Base-by-base conservation (phyloP, 1,140 invertebrate species). In the Neelides sp. region DNA sequence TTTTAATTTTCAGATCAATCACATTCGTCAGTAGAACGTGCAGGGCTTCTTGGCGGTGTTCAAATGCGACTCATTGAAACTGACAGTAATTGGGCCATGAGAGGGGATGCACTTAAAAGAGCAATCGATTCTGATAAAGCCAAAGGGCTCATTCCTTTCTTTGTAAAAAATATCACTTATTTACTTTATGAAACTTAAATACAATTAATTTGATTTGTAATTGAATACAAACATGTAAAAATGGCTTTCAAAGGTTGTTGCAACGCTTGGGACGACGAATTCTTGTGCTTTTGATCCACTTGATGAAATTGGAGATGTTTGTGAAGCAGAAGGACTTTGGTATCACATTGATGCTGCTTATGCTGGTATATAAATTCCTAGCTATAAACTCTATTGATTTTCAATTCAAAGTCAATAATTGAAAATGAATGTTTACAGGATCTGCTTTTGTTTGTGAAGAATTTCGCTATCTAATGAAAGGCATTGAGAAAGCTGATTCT, bases 301-400 rank as follows among this genome's bases (percentile, higher is more conserved):
- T 7, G 78, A 83, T n/a, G 88, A 93, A 70, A 72, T 95, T 4
- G 89, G 88, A 1, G 75, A 79, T 2, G 78, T 94, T 12, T 85
- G 85, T 61, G 75, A 78, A 49, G 73, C 76, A 30, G 74, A 83
- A 52, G n/a, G n/a, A n/a, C 64, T 94, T 1, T 97, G 90, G 89
- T 66, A 93, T 1, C 92, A 97, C 65, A 78, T 97, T 1, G 92
- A 97, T 66, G 91, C 90, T 0, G 91, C 92, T 1, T 97, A 97
- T 65, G 91, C 90, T 1, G 81, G 79, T 72, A 61, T 26, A n/a
- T n/a, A 3, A 5, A 34, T 48, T 34, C 13, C 5, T 7, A 32
- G n/a, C 39, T 20, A n/a, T n/a, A n/a, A n/a, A n/a, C 4, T 32
- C 30, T 8, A 4, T 15, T 19, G 13, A 40, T 47, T n/a, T n/a